Base-by-base conservation (phyloP, 2,113 vertebrate species). In the Synchiropus splendidus region DNA sequence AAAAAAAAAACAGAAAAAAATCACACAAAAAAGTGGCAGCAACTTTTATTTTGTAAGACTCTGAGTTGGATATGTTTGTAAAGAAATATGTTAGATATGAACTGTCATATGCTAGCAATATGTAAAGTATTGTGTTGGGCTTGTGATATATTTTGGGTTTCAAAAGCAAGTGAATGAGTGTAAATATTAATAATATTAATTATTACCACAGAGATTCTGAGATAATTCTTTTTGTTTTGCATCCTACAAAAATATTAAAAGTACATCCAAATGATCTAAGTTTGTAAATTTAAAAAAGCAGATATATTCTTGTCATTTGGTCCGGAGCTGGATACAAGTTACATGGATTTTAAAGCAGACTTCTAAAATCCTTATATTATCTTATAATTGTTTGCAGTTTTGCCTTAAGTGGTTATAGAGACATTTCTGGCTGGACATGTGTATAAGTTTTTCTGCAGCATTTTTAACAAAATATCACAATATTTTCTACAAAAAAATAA, bases 391-490 rank as follows among this genome's bases (percentile, higher is more conserved):
- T 89, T 92, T 86, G 89, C 86, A 43, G 81, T 90, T 89, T 89
- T 89, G 90, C 92, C 91, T 95, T 94, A 92, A 89, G 84, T 91
- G 85, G 91, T 88, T 87, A 89, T 91, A 89, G 86, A 89, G 86
- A 90, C 90, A 89, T 93, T 90, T 92, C 90, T 92, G 89, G 89
- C 90, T 92, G 89, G 88, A 90, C 83, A 90, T 89, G 87, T 95
- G 89, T 93, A 92, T 89, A 90, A 92, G 67, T 86, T 94, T 85
- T 94, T 95, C 90, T 91, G 90, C 90, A 87, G 85, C 88, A 88
- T 92, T 97, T 95, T 91, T 93, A 97, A 94, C 94, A 92, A 96
- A 97, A 91, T 87, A 91, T 90, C 83, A 91, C 87, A 80, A 85
- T 95, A 95, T 97, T 97, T 97, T 97, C 89, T 92, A 97, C 90